Evolutionary conservation across 2,888 invertebrate genomes (phyloP).

Genomic region (Ectobius pallidus): DNA sequence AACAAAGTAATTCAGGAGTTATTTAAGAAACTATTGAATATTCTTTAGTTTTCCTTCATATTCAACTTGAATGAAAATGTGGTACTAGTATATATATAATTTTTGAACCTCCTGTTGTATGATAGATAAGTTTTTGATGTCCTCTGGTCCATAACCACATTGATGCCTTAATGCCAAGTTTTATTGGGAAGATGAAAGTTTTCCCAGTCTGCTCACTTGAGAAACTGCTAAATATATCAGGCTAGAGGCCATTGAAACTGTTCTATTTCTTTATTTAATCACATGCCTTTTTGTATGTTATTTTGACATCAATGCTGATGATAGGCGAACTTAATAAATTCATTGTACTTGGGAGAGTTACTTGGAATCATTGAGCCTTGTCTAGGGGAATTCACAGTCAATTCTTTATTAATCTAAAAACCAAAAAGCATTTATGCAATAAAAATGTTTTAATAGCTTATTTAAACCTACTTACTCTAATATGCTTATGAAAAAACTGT

Average conservation of each 20-base stretch:
- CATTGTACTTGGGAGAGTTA: conserved; percentile 10
- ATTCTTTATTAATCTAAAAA: too few relatives aligned
- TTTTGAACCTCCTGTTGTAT: background rate
- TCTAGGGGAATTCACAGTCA: too few relatives aligned
- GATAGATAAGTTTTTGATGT: conserved; percentile 27
- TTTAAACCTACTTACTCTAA: too few relatives aligned
- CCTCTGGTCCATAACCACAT: conserved; percentile 33
- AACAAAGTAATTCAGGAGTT: too few relatives aligned
- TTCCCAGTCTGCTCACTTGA: conserved; percentile 23
- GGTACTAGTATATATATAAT: too few relatives aligned
- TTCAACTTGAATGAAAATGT: too few relatives aligned
- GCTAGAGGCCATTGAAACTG: conserved; percentile 16
- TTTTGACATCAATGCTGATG: background rate
- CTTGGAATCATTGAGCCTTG: background rate
- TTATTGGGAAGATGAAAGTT: background rate
- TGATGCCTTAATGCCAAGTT: conserved; percentile 37
- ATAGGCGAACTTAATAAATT: background rate
- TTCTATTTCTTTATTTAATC: background rate
- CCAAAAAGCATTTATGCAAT: too few relatives aligned
- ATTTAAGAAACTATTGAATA: too few relatives aligned
- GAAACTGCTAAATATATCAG: conserved; percentile 20
- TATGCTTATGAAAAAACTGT: too few relatives aligned
- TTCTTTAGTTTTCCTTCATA: too few relatives aligned
- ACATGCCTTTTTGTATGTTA: background rate
- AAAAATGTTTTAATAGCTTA: too few relatives aligned